A percentile compares a stretch with the other conserved stretches of the same genome.
These are phyloP conservation scores for Potorous gilbertii DNA, from an alignment of 2,797 vertebrate species.

Conservation along the genomic window DNA sequence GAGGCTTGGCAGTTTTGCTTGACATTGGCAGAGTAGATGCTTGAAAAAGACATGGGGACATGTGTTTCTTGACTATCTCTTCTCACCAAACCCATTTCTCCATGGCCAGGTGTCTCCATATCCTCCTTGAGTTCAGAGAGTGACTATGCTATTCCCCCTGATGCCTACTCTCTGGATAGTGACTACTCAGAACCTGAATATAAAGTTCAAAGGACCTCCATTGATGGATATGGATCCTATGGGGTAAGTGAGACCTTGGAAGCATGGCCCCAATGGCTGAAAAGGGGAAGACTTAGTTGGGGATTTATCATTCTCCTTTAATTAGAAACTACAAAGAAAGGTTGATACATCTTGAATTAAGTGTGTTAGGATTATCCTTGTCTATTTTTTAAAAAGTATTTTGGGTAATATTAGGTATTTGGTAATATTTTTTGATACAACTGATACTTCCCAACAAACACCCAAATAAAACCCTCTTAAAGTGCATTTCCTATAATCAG, in stretches of 20 bases:
- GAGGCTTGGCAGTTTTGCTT: neutral
- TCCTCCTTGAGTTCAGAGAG: constrained; percentile 97
- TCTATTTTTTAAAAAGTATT: neutral
- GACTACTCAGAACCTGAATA: constrained; percentile 97
- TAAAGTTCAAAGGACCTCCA: constrained; percentile 95
- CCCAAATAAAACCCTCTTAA: neutral
- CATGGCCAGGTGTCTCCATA: constrained; percentile 92
- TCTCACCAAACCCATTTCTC: constrained; percentile 48
- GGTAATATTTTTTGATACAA: neutral
- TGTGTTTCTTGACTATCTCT: neutral
- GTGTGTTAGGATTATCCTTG: neutral
- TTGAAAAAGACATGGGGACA: neutral
- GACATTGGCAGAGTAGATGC: neutral
- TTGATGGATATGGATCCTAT: constrained; percentile 86
- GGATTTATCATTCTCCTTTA: neutral
- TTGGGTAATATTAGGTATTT: neutral
- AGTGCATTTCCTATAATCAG: neutral
- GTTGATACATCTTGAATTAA: neutral
- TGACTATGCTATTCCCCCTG: constrained; percentile 97
- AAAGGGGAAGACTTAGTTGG: neutral
- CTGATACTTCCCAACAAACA: neutral
- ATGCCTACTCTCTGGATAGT: constrained; percentile 94
- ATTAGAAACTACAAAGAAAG: neutral
- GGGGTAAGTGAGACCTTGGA: constrained; percentile 83
- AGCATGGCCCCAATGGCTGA: no score